Evolutionary conservation across 2,888 invertebrate genomes (phyloP).

Genomic region (Callyntrura guangdongensis): DNA sequence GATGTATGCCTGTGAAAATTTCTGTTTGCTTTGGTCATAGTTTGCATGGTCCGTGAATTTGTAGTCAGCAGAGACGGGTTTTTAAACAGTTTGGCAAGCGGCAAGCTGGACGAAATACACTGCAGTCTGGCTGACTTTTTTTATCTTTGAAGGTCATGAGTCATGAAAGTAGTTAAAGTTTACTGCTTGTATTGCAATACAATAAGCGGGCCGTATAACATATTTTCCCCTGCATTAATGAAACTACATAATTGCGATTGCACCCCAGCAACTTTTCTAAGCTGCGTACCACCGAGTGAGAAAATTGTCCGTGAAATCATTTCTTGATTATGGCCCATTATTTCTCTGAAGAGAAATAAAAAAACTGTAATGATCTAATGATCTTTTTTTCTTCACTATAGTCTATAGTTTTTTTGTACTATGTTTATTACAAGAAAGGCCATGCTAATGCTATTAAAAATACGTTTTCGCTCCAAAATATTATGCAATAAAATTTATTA

Average conservation of each 20-base stretch:
- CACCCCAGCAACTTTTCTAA: not conserved
- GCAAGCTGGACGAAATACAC: too few species aligned
- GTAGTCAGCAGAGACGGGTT: too few species aligned
- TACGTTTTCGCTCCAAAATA: not conserved
- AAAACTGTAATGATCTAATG: constrained; percentile 13
- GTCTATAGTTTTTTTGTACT: too few species aligned
- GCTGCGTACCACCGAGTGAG: not conserved
- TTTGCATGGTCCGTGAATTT: not conserved
- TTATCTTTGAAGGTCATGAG: constrained; percentile 44
- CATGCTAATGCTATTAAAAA: not conserved
- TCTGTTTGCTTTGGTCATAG: not conserved
- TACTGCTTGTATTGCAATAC: not conserved
- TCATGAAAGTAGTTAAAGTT: constrained; percentile 21
- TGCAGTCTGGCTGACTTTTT: not conserved
- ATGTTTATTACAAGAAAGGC: not conserved
- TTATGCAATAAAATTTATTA: not conserved
- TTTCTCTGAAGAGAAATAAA: not conserved
- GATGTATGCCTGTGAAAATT: not conserved
- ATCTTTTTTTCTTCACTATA: not conserved
- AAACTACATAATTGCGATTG: not conserved
- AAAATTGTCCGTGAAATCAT: constrained; percentile 55
- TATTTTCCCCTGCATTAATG: not conserved
- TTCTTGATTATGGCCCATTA: constrained; percentile 49
- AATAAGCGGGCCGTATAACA: not conserved
- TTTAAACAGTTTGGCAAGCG: too few species aligned